Evolutionary conservation across 2,113 vertebrate genomes (phyloP).

Genomic region (Eleginops maclovinus): DNA sequence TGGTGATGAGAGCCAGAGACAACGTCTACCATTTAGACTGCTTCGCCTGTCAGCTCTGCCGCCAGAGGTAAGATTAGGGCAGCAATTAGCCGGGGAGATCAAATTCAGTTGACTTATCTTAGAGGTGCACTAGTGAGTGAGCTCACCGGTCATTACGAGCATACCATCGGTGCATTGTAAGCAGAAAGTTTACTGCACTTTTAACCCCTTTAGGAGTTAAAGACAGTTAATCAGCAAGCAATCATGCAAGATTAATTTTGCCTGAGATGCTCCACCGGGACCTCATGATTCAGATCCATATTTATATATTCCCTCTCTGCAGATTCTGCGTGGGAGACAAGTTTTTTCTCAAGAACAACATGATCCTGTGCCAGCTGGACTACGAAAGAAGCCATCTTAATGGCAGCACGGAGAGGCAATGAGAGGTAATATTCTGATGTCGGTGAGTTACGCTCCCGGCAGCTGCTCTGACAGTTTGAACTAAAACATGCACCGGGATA

Average conservation of each 20-base stretch:
- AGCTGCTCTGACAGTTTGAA: constrained; percentile 59
- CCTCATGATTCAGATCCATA: constrained; percentile 52
- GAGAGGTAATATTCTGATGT: constrained; percentile 71
- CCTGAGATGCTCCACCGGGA: constrained; percentile 48
- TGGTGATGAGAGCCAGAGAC: constrained; percentile 99
- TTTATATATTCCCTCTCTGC: constrained; percentile 64
- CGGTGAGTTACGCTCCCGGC: constrained; percentile 40
- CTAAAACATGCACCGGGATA: constrained; percentile 46
- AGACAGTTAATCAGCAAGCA: constrained; percentile 53
- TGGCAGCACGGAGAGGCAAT: constrained; percentile 93
- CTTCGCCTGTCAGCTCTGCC: constrained; percentile 99
- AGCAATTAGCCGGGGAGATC: constrained; percentile 73
- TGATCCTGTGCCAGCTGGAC: constrained; percentile 99
- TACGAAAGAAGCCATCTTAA: constrained; percentile 98
- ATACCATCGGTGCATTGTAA: constrained; percentile 35
- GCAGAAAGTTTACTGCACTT: constrained; percentile 35
- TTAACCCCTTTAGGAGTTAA: constrained; percentile 40
- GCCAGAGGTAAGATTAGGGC: constrained; percentile 94
- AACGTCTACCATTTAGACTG: constrained; percentile 99
- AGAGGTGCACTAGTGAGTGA: constrained; percentile 53
- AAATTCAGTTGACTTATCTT: constrained; percentile 69
- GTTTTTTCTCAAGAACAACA: constrained; percentile 99
- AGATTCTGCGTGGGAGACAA: constrained; percentile 99
- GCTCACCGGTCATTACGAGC: constrained; percentile 54
- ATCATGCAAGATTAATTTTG: constrained; percentile 62